These are phyloP conservation scores for Ceriagrion tenellum DNA, from an alignment of 2,888 invertebrate genomes.

Conservation along the genomic window DNA sequence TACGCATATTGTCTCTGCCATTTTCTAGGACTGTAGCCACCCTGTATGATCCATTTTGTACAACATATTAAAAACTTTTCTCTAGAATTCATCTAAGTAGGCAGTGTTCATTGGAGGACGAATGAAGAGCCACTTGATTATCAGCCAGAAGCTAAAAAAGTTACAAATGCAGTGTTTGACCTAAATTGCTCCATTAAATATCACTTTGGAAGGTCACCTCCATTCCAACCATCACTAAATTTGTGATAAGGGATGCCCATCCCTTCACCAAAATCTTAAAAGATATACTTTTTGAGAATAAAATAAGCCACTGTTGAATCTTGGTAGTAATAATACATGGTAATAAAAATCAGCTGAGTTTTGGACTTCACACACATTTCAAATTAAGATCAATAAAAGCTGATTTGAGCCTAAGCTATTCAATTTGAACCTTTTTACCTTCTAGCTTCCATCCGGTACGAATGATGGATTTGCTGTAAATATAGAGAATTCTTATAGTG, in stretches of 20 bases:
- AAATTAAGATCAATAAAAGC: too few relatives aligned
- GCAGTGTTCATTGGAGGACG: conserved; percentile 52
- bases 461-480: background rate
- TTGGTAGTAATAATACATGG: background rate
- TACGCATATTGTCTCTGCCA: background rate
- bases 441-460: background rate
- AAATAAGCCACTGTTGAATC: background rate
- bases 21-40: background rate
- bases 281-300: background rate
- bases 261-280: background rate
- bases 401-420: too few relatives aligned
- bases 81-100: conserved; percentile 31
- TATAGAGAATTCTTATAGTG: background rate
- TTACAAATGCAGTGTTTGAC: background rate
- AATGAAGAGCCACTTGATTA: background rate
- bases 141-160: conserved; percentile 23
- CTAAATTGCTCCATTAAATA: background rate
- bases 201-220: background rate
- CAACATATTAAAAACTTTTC: background rate
- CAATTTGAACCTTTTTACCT: too few relatives aligned
- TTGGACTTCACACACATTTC: too few relatives aligned
- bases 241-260: background rate
- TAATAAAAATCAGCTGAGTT: too few relatives aligned
- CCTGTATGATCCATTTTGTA: background rate
- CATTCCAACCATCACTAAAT: background rate